Evolutionary conservation across 1,140 invertebrate genomes (phyloP).

Genomic region (Vanessa atalanta): DNA sequence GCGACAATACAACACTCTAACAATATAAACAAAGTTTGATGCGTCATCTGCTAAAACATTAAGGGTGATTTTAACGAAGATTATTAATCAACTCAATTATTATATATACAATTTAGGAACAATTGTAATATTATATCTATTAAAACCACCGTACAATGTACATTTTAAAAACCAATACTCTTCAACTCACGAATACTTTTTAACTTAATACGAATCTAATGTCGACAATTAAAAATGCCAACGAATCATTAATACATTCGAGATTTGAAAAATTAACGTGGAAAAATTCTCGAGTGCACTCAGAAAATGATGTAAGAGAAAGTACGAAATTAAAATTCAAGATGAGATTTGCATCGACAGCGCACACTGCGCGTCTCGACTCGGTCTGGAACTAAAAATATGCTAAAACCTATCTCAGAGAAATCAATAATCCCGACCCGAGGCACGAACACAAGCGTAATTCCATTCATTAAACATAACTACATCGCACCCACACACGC

Average conservation of each 20-base stretch:
- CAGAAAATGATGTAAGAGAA: background rate
- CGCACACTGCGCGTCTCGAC: slow-evolving; percentile 16
- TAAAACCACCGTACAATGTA: too few relatives aligned
- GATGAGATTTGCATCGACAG: slow-evolving; percentile 34
- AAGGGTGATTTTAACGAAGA: too few relatives aligned
- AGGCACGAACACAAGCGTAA: slow-evolving; percentile 39
- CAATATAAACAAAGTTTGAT: too few relatives aligned
- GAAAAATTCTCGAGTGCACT: slow-evolving; percentile 5
- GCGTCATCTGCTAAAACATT: too few relatives aligned
- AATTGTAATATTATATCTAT: too few relatives aligned
- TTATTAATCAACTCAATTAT: too few relatives aligned
- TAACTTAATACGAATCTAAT: background rate
- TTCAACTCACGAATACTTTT: too few relatives aligned
- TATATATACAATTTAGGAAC: too few relatives aligned
- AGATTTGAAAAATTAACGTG: slow-evolving; percentile 1
- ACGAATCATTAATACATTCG: background rate
- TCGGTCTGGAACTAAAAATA: slow-evolving; percentile 44
- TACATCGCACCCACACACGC: slow-evolving; percentile 45
- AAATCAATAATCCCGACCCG: slow-evolving; percentile 54
- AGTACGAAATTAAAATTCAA: slow-evolving; percentile 9
- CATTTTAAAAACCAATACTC: too few relatives aligned
- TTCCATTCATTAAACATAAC: slow-evolving; percentile 57
- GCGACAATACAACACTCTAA: too few relatives aligned
- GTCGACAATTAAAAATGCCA: background rate
- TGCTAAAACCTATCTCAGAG: slow-evolving; percentile 38